phyloP scores from a whole-genome alignment of 2,797 vertebrate species.

The Clarias laeviceps region DNA sequence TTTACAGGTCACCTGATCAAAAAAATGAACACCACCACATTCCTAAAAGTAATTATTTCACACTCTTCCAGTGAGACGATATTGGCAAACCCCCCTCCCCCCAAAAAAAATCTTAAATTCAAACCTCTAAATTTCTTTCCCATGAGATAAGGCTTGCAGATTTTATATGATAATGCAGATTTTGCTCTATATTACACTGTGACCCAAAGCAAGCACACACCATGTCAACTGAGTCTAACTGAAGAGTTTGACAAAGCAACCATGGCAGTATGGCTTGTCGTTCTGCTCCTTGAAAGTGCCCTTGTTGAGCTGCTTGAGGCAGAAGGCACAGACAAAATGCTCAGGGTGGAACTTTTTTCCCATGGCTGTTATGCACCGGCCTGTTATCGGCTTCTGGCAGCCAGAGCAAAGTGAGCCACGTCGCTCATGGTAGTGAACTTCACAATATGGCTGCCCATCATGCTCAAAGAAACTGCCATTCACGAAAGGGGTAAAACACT shows the following conservation, averaged over 20 bases:
- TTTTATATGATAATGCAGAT: no score
- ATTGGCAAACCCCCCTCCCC: conserved; percentile 46
- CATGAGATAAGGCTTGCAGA: not conserved
- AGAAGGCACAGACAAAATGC: conserved; percentile 99
- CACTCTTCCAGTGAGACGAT: conserved; percentile 78
- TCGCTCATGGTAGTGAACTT: conserved; percentile 96
- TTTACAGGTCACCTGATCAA: conserved; percentile 48
- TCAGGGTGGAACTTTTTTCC: conserved; percentile 97
- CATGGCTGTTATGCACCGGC: conserved; percentile 98
- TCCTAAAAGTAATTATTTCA: conserved; percentile 52
- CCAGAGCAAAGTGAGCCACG: conserved; percentile 95
- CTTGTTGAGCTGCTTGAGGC: conserved; percentile 98
- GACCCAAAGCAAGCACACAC: conserved; percentile 11
- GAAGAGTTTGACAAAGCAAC: conserved; percentile 97
- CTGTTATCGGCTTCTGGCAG: conserved; percentile 98
- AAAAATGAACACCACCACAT: conserved; percentile 39
- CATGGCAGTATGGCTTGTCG: conserved; percentile 98
- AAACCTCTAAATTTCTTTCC: conserved; percentile 55
- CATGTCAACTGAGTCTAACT: conserved; percentile 73
- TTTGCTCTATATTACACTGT: conserved; percentile 33
- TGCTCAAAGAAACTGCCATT: conserved; percentile 99
- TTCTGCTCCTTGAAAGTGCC: conserved; percentile 99
- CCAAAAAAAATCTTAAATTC: conserved; percentile 35
- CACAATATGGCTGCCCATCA: conserved; percentile 95
- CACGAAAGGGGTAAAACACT: conserved; percentile 95